phyloP scores from a whole-genome alignment of 2,113 vertebrate genomes.

The Pantherophis guttatus region DNA sequence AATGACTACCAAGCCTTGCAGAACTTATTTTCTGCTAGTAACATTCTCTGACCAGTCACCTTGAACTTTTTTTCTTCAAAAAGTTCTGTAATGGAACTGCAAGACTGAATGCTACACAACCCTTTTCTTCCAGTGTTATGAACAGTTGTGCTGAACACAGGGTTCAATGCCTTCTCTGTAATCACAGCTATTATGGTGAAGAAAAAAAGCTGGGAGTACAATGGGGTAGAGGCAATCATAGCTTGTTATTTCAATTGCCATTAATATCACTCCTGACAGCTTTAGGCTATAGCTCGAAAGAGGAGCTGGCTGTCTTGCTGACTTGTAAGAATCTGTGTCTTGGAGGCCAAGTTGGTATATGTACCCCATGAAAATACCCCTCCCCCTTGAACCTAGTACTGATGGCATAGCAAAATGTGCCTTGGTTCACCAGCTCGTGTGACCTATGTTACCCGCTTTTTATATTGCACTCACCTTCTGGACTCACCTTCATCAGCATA shows the following conservation, averaged over 20 bases:
- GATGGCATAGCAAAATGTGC: background rate
- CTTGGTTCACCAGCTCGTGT: background rate
- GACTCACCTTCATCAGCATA: background rate
- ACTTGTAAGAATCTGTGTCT: background rate
- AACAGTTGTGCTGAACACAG: background rate
- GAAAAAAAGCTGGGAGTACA: background rate
- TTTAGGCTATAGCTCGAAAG: background rate
- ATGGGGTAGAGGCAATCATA: background rate
- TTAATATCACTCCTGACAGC: background rate
- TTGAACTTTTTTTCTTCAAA: background rate
- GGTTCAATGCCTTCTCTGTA: background rate
- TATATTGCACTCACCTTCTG: background rate
- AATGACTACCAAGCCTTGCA: background rate
- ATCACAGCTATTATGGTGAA: background rate
- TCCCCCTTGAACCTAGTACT: background rate
- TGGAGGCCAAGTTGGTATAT: background rate
- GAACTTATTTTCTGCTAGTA: background rate
- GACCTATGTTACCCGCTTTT: background rate
- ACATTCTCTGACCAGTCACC: background rate
- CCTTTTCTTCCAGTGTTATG: background rate
- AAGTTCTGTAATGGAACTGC: background rate
- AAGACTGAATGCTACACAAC: background rate
- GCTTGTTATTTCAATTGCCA: background rate
- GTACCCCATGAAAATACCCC: background rate
- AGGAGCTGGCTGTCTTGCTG: background rate